Percentiles rank a stretch among this genome's conserved stretches.
Conservation (phyloP, 2,888 invertebrate species). For the Agrochola litura region DNA sequence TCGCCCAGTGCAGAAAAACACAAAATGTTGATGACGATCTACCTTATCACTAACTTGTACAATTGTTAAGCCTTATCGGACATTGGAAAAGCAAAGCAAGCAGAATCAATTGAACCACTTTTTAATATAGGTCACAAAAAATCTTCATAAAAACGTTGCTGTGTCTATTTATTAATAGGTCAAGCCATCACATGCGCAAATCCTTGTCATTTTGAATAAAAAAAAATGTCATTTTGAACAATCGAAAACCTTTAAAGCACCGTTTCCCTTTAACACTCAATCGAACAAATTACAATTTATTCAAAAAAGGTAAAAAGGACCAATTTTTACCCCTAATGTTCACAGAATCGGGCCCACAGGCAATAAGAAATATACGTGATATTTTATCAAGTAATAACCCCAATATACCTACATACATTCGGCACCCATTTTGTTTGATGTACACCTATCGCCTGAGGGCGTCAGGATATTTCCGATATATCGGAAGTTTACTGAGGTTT, state of each 20-base stretch:
- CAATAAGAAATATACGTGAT: slow-evolving; percentile 46
- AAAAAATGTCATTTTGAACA: neutral
- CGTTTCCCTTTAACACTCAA: slow-evolving; percentile 11
- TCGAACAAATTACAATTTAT: slow-evolving; percentile 17
- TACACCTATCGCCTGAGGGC: slow-evolving; percentile 32
- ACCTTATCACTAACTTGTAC: too few relatives aligned
- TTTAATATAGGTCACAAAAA: too few relatives aligned
- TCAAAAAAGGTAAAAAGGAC: slow-evolving; percentile 24
- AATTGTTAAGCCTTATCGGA: too few relatives aligned
- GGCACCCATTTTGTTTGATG: slow-evolving; percentile 54
- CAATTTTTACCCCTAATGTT: slow-evolving; percentile 34
- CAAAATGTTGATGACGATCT: too few relatives aligned
- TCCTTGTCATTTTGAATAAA: too few relatives aligned
- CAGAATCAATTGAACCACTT: too few relatives aligned
- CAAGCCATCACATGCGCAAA: too few relatives aligned
- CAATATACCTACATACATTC: slow-evolving; percentile 29
- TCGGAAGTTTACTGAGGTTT: slow-evolving; percentile 22
- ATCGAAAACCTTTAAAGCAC: neutral
- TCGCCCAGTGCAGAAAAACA: too few relatives aligned
- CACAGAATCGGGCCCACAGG: slow-evolving; percentile 32
- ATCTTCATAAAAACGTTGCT: too few relatives aligned
- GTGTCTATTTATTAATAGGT: too few relatives aligned
- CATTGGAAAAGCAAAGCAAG: too few relatives aligned
- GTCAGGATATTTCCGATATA: slow-evolving; percentile 8
- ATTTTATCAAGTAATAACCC: slow-evolving; percentile 56